Evolutionary conservation across 2,888 invertebrate genomes (phyloP), one percentile per base, ranked within the genome.

Genomic region (Drosophila melanosoma): DNA sequence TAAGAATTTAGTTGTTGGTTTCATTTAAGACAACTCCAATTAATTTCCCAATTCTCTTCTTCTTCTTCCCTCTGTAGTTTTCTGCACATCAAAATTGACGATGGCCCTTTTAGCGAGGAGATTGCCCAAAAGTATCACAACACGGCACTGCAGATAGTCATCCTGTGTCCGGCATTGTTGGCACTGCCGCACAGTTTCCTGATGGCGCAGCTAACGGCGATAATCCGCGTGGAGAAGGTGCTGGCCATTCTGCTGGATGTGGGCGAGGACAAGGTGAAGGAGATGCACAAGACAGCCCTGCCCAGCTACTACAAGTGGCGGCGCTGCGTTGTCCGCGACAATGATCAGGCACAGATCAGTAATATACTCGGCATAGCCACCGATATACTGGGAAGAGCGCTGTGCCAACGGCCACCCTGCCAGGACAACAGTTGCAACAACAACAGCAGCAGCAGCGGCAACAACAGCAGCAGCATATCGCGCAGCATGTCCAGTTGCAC

Each of bases 281-380:
- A 96, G 62, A 94, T 94, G 73, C 96, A 97, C 87, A 95, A 95
- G 91, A 95, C 95, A 93, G 96, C 95, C 57, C 94, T 97, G 81
- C 95, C 96, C 4, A 95, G 95, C 53, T 97, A 96, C 91, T 95
- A 96, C 69, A 95, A 96, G 87, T 98, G 97, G 97, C 95, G 96
- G 70, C 96, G 96, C 91, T 96, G 97, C 94, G 95, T 94, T 52
- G 96, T 96, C 23, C 95, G 96, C 57, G 97, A 97, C 90, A 96
- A 97, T 91, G 97, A 97, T 92, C 96, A 96, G 61, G 95, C 96
- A 0, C 97, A 97, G 90, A 97, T 97, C 40, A 96, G 96, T 76
- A 96, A 97, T 74, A 96, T 97, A 89, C 94, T 98, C n/a, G 96
- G 96, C 0, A 96, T 96, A 10, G 97, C 97, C 0, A 96, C 97